Percentiles rank a stretch among this genome's conserved stretches.
phyloP scores from a whole-genome alignment of 2,888 invertebrate species.

The Minunthozetes semirufus region DNA sequence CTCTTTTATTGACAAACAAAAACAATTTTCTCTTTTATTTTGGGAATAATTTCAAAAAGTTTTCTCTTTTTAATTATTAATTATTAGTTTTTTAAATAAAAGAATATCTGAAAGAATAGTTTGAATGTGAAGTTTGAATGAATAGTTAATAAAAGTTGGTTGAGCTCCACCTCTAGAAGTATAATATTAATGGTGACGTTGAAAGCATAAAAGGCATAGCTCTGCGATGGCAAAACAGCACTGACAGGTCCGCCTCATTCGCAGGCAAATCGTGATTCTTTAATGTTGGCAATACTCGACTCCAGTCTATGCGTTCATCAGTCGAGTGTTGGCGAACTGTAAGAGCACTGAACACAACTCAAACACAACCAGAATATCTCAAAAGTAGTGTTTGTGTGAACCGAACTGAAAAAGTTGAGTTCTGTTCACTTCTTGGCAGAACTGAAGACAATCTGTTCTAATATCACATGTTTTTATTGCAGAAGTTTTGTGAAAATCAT shows the following conservation, averaged over 20 bases:
- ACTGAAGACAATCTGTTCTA: not conserved
- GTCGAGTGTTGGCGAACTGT: not conserved
- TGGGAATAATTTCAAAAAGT: no score
- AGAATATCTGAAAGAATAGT: no score
- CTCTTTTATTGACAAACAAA: no score
- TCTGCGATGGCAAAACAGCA: not conserved
- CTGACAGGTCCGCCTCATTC: slow-evolving; percentile 22
- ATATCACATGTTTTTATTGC: no score
- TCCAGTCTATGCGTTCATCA: not conserved
- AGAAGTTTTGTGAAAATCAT: no score
- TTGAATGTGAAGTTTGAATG: no score
- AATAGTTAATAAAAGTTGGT: no score
- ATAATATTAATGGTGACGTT: slow-evolving; percentile 31
- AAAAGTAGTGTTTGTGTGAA: not conserved
- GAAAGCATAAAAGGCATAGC: slow-evolving; percentile 6
- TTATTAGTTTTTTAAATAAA: no score
- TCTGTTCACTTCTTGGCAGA: not conserved
- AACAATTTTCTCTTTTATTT: no score
- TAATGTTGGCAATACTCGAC: not conserved
- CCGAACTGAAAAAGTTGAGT: not conserved
- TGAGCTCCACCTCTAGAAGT: slow-evolving; percentile 7
- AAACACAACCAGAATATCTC: slow-evolving; percentile 3
- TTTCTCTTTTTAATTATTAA: no score
- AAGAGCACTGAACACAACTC: not conserved
- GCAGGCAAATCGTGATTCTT: slow-evolving; percentile 4